Conservation (phyloP, 1,140 invertebrate genomes). For the Diplogasteroides magnus region DNA sequence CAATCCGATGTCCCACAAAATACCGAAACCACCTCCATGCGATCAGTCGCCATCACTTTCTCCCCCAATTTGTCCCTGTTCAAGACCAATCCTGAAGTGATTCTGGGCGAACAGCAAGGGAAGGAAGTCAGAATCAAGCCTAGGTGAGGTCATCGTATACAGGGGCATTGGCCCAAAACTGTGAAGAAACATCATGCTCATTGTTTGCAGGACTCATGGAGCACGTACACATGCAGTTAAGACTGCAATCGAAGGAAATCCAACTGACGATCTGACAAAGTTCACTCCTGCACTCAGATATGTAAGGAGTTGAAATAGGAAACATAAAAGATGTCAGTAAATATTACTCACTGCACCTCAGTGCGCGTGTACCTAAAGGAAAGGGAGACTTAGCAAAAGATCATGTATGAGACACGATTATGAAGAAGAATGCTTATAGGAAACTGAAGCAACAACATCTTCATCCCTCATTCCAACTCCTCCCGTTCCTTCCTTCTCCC, state of each 20-base stretch:
- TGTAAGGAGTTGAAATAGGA: neutral
- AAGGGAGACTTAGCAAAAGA: too few species aligned
- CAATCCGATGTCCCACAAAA: neutral
- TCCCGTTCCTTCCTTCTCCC: neutral
- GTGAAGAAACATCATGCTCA: neutral
- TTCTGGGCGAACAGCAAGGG: neutral
- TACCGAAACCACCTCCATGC: neutral
- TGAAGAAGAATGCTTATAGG: neutral
- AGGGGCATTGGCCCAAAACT: too few species aligned
- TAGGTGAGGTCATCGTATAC: too few species aligned
- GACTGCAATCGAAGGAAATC: neutral
- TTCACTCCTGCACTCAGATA: neutral
- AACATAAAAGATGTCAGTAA: too few species aligned
- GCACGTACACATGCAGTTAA: neutral
- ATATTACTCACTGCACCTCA: too few species aligned
- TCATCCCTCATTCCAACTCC: neutral
- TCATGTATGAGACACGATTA: too few species aligned
- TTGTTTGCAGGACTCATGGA: neutral
- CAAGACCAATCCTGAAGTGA: neutral
- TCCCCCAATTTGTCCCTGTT: neutral
- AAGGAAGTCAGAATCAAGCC: neutral
- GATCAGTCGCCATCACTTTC: neutral
- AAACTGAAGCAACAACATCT: neutral
- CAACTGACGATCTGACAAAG: neutral
- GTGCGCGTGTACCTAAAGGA: too few species aligned